Evolutionary conservation across 2,113 vertebrate species (phyloP), one percentile per base, ranked within the genome.

Genomic region (Urocitellus parryii): DNA sequence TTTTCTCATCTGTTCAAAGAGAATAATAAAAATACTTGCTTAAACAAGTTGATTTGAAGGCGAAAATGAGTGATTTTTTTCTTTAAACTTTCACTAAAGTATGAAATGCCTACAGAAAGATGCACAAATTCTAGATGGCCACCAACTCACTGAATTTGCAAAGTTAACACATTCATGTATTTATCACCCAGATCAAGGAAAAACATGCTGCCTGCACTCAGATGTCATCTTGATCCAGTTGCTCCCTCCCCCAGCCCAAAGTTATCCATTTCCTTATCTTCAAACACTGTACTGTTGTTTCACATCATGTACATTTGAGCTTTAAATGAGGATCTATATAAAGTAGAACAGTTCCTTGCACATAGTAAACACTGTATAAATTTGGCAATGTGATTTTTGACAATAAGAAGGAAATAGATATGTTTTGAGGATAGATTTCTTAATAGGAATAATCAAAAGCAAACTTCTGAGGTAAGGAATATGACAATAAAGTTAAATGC

Each of bases 1-100:
- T 91, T 88, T 96, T 56, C 53, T 93, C 58, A 77, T 87, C 39
- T 93, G 72, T 76, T 58, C 76, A 92, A 91, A 48, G 16, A 88
- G 20, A 17, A 42, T 79, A 56, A 72, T 94, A 80, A 96, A 87
- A 79, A 25, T 79, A 93, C 2, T 32, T 86, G 73, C 65, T 61
- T 86, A 65, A 53, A 39, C 4, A 32, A 94, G 32, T 51, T 74
- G 16, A 92, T 63, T 45, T 91, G 70, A 61, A 70, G 58, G 11
- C n/a, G 39, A 79, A 95, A 67, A 32, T 63, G 8, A 78, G 22
- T 79, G 14, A 25, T 2, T 27, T 63, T 53, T 92, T 85, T 95
- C 61, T 81, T 92, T 85, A 88, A 94, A 81, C 3, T 73, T 87
- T 88, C 45, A 81, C 32, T 90, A 32, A 94, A 53, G 1, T 77